Conservation (phyloP, 2,113 vertebrate species). For the Rhinolophus sinicus region DNA sequence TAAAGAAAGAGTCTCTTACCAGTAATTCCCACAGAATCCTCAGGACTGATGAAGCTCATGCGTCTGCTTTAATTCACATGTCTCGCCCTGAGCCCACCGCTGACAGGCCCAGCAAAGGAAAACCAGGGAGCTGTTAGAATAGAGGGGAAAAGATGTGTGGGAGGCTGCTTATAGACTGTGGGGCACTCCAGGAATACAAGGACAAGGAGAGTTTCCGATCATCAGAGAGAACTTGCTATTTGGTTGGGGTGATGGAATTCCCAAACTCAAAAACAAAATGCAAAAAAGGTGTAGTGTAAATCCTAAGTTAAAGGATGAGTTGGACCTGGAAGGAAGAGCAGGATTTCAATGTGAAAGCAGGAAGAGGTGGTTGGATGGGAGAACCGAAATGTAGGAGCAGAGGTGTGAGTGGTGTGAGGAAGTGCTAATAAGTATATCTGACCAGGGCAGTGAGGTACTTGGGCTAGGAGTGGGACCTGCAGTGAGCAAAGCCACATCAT, state of each 20-base stretch:
- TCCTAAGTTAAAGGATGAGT: neutral
- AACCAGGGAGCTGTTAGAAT: neutral
- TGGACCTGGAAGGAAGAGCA: neutral
- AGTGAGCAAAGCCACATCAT: neutral
- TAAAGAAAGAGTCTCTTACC: neutral
- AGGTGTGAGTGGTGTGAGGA: neutral
- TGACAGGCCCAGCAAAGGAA: neutral
- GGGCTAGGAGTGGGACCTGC: too few relatives aligned
- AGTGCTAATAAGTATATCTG: too few relatives aligned
- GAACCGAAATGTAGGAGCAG: neutral
- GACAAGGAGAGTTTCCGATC: neutral
- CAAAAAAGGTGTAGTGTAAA: neutral
- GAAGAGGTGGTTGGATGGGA: neutral
- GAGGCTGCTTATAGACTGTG: too few relatives aligned
- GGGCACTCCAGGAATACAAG: neutral
- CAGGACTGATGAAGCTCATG: neutral
- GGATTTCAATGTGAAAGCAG: neutral
- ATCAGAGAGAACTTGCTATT: neutral
- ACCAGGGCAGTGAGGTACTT: neutral
- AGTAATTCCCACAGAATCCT: neutral
- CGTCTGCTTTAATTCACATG: neutral
- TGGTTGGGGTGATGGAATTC: neutral
- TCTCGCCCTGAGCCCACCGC: neutral
- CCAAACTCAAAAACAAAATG: neutral
- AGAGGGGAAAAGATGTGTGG: neutral